Percentiles rank a stretch among this genome's conserved stretches.
Evolutionary conservation across 2,797 vertebrate genomes (phyloP).

Genomic region (Hirundo rustica): DNA sequence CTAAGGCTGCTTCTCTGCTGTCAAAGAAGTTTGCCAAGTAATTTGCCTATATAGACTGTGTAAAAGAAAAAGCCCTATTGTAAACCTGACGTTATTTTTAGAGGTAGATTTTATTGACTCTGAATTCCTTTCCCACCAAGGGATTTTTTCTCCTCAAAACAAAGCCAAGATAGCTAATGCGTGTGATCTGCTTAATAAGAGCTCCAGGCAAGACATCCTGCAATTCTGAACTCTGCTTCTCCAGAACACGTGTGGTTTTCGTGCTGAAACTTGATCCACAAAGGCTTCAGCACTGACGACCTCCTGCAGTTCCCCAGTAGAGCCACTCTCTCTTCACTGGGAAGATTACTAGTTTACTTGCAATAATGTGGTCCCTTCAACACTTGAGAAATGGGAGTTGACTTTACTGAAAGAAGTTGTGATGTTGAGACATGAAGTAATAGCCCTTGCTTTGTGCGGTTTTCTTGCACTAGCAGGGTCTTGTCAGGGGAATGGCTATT

Average conservation of each 20-base stretch:
- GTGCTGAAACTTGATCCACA: background rate
- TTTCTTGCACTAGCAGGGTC: background rate
- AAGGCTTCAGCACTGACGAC: background rate
- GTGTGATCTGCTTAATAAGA: background rate
- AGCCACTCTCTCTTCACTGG: background rate
- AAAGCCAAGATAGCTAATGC: background rate
- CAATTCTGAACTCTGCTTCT: background rate
- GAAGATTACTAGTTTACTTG: background rate
- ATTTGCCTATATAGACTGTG: constrained; percentile 38
- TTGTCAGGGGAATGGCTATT: background rate
- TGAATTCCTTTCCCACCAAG: constrained; percentile 1
- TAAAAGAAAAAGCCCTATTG: background rate
- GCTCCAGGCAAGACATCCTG: background rate
- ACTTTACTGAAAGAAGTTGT: background rate
- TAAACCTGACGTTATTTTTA: constrained; percentile 32
- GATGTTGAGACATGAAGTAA: accelerated
- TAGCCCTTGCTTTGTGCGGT: background rate
- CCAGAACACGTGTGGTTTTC: accelerated
- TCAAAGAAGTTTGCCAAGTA: constrained; percentile 31
- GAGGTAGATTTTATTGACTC: background rate
- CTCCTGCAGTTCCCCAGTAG: background rate
- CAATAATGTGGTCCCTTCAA: background rate
- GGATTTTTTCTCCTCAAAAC: background rate
- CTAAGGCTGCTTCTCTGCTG: background rate
- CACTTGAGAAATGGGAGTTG: too few species aligned